These are phyloP conservation scores for Actenoides hombroni DNA, from an alignment of 2,113 vertebrate genomes.

Conservation along the genomic window DNA sequence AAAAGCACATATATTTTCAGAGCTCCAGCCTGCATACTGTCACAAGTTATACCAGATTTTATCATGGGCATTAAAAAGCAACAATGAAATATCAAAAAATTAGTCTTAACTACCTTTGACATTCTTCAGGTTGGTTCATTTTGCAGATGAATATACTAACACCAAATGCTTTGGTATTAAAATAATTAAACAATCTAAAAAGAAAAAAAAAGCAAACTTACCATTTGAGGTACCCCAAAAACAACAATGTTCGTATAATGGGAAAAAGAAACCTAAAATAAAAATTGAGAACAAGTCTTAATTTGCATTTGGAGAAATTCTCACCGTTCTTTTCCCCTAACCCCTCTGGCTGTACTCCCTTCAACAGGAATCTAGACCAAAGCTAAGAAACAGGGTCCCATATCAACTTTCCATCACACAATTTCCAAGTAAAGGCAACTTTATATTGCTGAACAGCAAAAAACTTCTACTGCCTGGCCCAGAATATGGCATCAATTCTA, in stretches of 20 bases:
- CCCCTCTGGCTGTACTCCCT: background rate
- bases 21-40: background rate
- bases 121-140: background rate
- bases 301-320: background rate
- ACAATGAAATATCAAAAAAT: background rate
- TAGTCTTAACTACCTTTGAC: background rate
- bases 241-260: constrained; percentile 88
- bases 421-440: background rate
- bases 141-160: background rate
- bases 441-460: background rate
- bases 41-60: background rate
- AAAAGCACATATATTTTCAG: background rate
- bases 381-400: background rate
- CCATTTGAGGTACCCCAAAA: constrained; percentile 98
- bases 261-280: constrained; percentile 87
- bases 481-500: background rate
- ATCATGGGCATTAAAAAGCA: background rate
- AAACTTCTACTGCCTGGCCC: background rate
- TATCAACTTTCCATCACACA: background rate
- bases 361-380: background rate
- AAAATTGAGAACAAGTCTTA: background rate
- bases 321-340: background rate
- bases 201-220: constrained; percentile 67
- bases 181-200: background rate
- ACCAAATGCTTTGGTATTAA: background rate